Conservation (phyloP, 1,140 invertebrate genomes). For the Cydia pomonella region DNA sequence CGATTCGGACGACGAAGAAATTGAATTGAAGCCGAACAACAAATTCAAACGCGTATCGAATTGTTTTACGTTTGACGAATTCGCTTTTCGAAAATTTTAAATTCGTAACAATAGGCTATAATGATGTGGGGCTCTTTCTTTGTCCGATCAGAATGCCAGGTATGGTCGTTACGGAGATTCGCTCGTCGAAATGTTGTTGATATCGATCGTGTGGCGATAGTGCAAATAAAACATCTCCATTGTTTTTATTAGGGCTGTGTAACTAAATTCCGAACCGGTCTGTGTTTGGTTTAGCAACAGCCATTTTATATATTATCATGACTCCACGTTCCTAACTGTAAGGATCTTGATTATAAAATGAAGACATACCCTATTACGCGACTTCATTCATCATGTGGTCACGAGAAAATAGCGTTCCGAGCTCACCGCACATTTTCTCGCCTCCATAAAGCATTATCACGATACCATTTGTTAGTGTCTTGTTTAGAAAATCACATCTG, state of each 20-base stretch:
- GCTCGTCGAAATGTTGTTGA: conserved; percentile 62
- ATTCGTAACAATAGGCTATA: conserved; percentile 77
- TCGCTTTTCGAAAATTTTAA: conserved; percentile 77
- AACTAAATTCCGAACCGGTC: conserved; percentile 60
- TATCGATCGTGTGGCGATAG: conserved; percentile 67
- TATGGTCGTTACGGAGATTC: conserved; percentile 54
- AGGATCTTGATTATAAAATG: conserved; percentile 13
- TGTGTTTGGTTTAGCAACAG: conserved; percentile 60
- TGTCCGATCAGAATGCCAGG: conserved; percentile 64
- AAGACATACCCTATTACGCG: conserved; percentile 14
- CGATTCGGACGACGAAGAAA: conserved; percentile 72
- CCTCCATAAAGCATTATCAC: conserved; percentile 16
- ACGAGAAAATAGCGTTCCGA: conserved; percentile 63
- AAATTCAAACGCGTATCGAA: conserved; percentile 79
- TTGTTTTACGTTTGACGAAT: conserved; percentile 80
- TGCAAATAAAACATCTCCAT: conserved; percentile 57
- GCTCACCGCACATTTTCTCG: conserved; percentile 53
- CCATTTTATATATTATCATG: conserved; percentile 36
- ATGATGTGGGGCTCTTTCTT: conserved; percentile 75
- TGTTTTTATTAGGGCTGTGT: conserved; percentile 64
- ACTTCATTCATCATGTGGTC: conserved; percentile 48
- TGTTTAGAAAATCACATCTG: conserved; percentile 79
- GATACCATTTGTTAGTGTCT: conserved; percentile 75
- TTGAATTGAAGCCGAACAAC: conserved; percentile 78
- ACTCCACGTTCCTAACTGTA: not conserved